Evolutionary conservation across 2,888 invertebrate genomes (phyloP).

Genomic region (Dinocampus coccinellae): DNA sequence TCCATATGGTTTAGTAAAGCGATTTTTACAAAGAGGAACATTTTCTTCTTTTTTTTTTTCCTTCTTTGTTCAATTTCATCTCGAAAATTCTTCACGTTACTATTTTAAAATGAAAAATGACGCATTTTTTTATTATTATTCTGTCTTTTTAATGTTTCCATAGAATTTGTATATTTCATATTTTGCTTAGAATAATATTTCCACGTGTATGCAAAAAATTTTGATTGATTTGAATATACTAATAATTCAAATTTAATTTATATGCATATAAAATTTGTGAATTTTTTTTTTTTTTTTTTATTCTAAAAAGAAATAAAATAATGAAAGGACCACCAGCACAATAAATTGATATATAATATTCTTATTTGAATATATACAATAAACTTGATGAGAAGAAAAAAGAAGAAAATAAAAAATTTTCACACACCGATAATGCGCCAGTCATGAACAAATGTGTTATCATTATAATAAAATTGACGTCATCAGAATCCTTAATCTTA

Average conservation of each 20-base stretch:
- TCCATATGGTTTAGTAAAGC: neutral
- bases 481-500: neutral
- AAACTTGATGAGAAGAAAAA: too few relatives aligned
- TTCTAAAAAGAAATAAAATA: neutral
- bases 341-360: neutral
- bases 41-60: neutral
- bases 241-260: neutral
- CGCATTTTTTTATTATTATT: neutral
- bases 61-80: conserved; percentile 13
- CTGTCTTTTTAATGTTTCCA: neutral
- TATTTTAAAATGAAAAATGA: neutral
- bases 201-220: neutral
- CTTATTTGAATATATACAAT: neutral
- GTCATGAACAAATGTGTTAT: conserved; percentile 2
- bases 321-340: neutral
- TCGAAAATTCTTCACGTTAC: neutral
- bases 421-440: neutral
- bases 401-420: too few relatives aligned
- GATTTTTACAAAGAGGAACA: conserved; percentile 18
- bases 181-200: neutral
- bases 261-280: neutral
- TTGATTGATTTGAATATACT: neutral
- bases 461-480: neutral
- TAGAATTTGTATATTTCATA: neutral
- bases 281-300: too few relatives aligned